Conservation (phyloP, 2,888 invertebrate species). For the Oeneis ivallda region DNA sequence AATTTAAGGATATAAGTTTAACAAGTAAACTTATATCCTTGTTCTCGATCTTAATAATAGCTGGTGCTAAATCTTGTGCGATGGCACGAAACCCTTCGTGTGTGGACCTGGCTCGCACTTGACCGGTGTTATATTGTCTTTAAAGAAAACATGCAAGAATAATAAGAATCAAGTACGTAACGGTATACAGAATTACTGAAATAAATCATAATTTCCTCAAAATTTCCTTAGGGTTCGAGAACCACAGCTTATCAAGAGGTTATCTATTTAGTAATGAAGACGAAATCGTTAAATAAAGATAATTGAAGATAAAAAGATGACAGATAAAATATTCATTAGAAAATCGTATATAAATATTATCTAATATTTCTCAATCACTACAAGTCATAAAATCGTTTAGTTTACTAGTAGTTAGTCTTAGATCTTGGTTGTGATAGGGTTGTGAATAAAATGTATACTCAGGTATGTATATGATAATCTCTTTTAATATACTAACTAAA, state of each 20-base stretch:
- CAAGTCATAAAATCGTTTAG: background rate
- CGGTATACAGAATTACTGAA: too few species aligned
- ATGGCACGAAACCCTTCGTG: too few species aligned
- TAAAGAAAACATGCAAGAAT: too few species aligned
- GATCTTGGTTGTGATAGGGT: background rate
- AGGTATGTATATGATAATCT: constrained; percentile 4
- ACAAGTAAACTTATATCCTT: too few species aligned
- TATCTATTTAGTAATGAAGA: constrained; percentile 7
- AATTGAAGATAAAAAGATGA: constrained; percentile 15
- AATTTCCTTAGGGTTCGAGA: background rate
- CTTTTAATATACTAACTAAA: too few species aligned
- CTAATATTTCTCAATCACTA: constrained; percentile 17
- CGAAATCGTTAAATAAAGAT: constrained; percentile 6
- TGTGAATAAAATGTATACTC: constrained; percentile 3
- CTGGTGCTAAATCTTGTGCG: too few species aligned
- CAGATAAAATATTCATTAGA: constrained; percentile 18
- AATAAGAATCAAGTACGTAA: too few species aligned
- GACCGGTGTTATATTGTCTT: too few species aligned
- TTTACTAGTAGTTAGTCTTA: background rate
- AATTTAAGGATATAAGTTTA: too few species aligned
- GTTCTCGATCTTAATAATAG: too few species aligned
- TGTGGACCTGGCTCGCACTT: too few species aligned
- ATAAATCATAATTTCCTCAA: background rate
- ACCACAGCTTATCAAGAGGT: background rate
- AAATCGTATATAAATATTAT: constrained; percentile 19